Evolutionary conservation across 2,888 invertebrate species (phyloP), one percentile per base, ranked within the genome.

Genomic region (Meteorus cinctellus): DNA sequence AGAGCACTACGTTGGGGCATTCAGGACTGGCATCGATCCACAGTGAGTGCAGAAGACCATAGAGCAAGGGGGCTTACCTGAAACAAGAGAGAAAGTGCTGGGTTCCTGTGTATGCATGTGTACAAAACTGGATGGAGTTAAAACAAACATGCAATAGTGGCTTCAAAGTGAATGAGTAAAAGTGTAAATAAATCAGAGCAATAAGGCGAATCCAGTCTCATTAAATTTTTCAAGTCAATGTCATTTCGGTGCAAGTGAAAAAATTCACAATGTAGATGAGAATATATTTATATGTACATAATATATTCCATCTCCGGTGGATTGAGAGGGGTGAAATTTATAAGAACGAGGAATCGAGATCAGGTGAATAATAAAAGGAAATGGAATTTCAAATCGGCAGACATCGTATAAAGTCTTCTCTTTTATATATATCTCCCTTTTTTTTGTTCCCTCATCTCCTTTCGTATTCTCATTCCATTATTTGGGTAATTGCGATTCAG

Each of bases 51-150:
- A 80, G 76, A 73, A 74, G 66, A 76, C 75, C 72, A 74, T 75
- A 75, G 55, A 55, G 55, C 8, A 19, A 19, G 55, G n/a, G 69
- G 79, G 83, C 87, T 87, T 86, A 88, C 88, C 87, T 88, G 86
- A 76, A 87, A 87, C 84, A 87, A 83, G 82, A 85, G 82, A 78
- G 81, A 84, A 81, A 79, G 77, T 78, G 78, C 72, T 78, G 79
- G 76, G 78, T 81, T 81, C 80, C 78, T 77, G 72, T 78, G 75
- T 77, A 76, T 71, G n/a, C 59, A 19, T 59, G 51, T 63, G 41
- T 69, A 31, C 77, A 74, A 65, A 71, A 77, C n/a, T 65, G 34
- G 19, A 34, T 36, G 76, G 71, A 62, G 73, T 66, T 68, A 76
- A 77, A 74, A 71, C 45, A 78, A 81, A 79, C 77, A 77, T 72